Percentiles rank a stretch among this genome's conserved stretches.
These are phyloP conservation scores for Dendrolimus houi DNA, from an alignment of 2,888 invertebrate genomes.

Conservation along the genomic window DNA sequence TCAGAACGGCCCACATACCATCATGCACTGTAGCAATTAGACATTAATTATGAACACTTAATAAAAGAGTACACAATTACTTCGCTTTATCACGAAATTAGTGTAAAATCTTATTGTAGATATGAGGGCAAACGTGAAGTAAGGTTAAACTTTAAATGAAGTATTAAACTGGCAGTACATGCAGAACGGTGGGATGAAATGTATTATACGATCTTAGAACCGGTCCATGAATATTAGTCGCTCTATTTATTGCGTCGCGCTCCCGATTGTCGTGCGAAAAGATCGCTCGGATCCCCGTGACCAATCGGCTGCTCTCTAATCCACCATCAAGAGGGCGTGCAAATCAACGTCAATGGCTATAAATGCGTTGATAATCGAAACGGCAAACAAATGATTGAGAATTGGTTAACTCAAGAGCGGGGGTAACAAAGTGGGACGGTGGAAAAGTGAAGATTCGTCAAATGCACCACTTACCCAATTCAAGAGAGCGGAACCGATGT, in stretches of 20 bases:
- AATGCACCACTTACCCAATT: slow-evolving; percentile 71
- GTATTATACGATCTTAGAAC: slow-evolving; percentile 38
- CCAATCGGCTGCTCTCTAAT: slow-evolving; percentile 46
- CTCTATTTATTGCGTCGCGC: slow-evolving; percentile 62
- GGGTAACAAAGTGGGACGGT: slow-evolving; percentile 41
- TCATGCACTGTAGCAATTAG: slow-evolving; percentile 24
- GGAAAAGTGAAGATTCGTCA: slow-evolving; percentile 71
- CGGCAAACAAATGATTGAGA: slow-evolving; percentile 46
- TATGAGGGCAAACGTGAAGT: slow-evolving; percentile 13
- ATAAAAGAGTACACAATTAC: not conserved
- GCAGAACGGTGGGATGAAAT: slow-evolving; percentile 32
- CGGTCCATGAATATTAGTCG: slow-evolving; percentile 60
- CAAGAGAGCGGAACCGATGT: slow-evolving; percentile 70
- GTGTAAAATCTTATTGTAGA: slow-evolving; percentile 7
- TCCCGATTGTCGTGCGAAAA: slow-evolving; percentile 69
- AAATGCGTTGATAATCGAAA: slow-evolving; percentile 50
- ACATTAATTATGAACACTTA: slow-evolving; percentile 12
- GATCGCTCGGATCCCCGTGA: slow-evolving; percentile 42
- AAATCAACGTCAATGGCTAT: slow-evolving; percentile 47
- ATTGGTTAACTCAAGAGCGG: slow-evolving; percentile 39
- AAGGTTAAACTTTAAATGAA: slow-evolving; percentile 26
- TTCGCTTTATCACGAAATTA: not conserved
- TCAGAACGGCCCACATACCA: slow-evolving; percentile 43
- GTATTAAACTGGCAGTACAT: slow-evolving; percentile 36
- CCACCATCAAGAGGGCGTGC: slow-evolving; percentile 42